Conservation (phyloP, 2,113 vertebrate genomes). For the Lampris megalopsis region DNA sequence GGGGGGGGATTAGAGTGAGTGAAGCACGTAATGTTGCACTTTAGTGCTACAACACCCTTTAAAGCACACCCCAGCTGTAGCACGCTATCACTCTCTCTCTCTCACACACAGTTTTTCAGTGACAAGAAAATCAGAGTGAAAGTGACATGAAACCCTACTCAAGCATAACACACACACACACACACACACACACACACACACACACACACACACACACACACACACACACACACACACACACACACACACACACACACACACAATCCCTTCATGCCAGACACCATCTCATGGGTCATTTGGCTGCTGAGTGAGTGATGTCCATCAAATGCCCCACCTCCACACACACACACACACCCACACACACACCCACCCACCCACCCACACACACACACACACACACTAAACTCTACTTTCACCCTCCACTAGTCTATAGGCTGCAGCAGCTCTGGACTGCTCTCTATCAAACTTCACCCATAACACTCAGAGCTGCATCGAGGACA, state of each 20-base stretch:
- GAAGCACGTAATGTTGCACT: slow-evolving; percentile 20
- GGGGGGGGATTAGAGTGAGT: neutral
- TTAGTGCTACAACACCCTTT: slow-evolving; percentile 30
- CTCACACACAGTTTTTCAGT: neutral
- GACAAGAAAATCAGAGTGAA: too few relatives aligned
- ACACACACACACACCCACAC: neutral
- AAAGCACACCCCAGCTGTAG: slow-evolving; percentile 42
- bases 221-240: slow-evolving; percentile 26
- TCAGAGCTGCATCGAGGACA: too few relatives aligned
- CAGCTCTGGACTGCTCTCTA: slow-evolving; percentile 25
- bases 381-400: neutral
- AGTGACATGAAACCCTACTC: neutral
- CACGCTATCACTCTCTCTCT: neutral
- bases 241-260: neutral
- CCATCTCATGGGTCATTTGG: slow-evolving; percentile 52
- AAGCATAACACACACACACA: too few relatives aligned
- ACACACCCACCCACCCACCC: too few relatives aligned
- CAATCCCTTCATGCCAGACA: too few relatives aligned
- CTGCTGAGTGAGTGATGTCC: slow-evolving; percentile 62
- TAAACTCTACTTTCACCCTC: slow-evolving; percentile 67
- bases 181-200: slow-evolving; percentile 6
- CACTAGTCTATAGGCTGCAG: slow-evolving; percentile 27
- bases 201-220: slow-evolving; percentile 13
- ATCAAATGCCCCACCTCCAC: slow-evolving; percentile 54
- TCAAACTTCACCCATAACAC: neutral